Conservation (phyloP, 2,797 vertebrate genomes). For the Enteromius argenteus region DNA sequence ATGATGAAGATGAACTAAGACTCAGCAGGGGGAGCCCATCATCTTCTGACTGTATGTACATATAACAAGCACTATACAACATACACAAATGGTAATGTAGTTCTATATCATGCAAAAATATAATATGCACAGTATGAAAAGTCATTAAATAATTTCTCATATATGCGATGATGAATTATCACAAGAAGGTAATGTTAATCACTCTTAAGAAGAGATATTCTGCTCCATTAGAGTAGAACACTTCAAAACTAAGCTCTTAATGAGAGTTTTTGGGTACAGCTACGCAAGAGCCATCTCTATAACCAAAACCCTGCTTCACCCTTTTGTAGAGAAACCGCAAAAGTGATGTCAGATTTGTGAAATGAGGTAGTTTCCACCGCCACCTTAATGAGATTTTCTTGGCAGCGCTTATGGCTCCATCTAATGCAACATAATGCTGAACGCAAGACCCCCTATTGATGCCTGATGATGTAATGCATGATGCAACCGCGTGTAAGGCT, state of each 20-base stretch:
- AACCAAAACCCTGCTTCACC: constrained; percentile 6
- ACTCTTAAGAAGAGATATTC: neutral
- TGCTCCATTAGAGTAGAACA: neutral
- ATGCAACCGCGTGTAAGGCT: constrained; percentile 69
- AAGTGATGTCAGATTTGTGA: constrained; percentile 43
- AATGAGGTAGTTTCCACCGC: constrained; percentile 32
- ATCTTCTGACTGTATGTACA: neutral
- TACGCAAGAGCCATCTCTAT: neutral
- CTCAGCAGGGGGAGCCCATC: constrained; percentile 25
- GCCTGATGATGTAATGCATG: constrained; percentile 68
- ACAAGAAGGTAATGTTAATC: neutral
- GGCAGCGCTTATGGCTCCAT: constrained; percentile 45
- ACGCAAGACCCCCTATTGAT: constrained; percentile 60
- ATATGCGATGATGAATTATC: neutral
- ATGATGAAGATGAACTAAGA: neutral
- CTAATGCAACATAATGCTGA: constrained; percentile 59
- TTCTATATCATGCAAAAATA: neutral
- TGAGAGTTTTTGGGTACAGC: constrained; percentile 6
- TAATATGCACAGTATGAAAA: neutral
- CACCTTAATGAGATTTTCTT: constrained; percentile 53
- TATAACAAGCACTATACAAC: neutral
- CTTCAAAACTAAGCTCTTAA: constrained; percentile 10
- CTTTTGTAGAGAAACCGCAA: constrained; percentile 23
- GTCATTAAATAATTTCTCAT: neutral
- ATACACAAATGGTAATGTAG: neutral